Conservation (phyloP, 2,888 invertebrate species). For the Drosophila basisetae region DNA sequence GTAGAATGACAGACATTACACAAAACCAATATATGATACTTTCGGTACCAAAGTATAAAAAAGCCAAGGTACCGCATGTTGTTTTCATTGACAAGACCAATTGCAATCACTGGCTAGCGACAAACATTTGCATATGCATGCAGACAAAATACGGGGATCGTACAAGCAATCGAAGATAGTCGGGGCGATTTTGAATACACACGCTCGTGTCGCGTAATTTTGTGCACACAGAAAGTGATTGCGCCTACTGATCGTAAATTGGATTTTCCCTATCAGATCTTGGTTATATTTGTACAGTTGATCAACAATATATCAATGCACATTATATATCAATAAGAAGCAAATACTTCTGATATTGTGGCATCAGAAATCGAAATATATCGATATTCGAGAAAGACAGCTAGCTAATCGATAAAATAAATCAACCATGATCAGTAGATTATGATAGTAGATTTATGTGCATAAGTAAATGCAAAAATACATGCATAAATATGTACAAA, state of each 20-base stretch:
- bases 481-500: not conserved
- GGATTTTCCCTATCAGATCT: not conserved
- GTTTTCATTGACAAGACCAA: not conserved
- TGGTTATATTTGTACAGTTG: not conserved
- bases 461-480: not conserved
- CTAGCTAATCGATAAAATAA: not conserved
- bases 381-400: not conserved
- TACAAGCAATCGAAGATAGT: not conserved
- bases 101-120: not conserved
- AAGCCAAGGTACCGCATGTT: not conserved
- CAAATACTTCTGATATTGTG: not conserved
- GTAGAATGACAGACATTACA: not conserved
- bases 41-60: not conserved
- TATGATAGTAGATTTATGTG: not conserved
- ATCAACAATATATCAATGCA: not conserved
- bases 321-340: not conserved
- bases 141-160: not conserved
- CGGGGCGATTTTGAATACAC: not conserved
- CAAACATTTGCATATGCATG: not conserved
- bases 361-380: not conserved
- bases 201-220: not conserved
- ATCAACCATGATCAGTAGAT: not conserved
- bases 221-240: not conserved
- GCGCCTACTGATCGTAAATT: not conserved
- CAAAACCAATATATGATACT: not conserved